A percentile compares a stretch with the other conserved stretches of the same genome.
phyloP scores from a whole-genome alignment of 2,888 invertebrate genomes.

The Hedychridium roseum region DNA sequence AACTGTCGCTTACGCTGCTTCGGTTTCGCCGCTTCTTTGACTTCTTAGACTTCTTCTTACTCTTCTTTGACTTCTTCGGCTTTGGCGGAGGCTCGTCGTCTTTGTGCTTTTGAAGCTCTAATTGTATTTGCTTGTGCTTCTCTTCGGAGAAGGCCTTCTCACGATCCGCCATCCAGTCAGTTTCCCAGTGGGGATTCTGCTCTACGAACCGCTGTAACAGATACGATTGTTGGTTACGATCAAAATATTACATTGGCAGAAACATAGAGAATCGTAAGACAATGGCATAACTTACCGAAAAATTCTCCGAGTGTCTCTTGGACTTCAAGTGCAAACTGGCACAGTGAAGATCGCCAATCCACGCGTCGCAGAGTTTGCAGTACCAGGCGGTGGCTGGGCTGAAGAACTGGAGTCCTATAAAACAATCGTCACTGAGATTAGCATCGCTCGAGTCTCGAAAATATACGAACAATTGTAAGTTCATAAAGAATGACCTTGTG shows the following conservation, averaged over 20 bases:
- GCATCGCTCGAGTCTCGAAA: slow-evolving; percentile 44
- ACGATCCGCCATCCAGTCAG: slow-evolving; percentile 84
- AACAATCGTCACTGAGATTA: slow-evolving; percentile 47
- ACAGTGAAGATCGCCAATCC: slow-evolving; percentile 90
- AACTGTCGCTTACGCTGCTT: slow-evolving; percentile 59
- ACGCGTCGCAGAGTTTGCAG: slow-evolving; percentile 85
- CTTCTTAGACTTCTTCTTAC: slow-evolving; percentile 67
- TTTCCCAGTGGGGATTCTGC: slow-evolving; percentile 88
- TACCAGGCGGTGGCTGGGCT: slow-evolving; percentile 89
- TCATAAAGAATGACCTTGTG: slow-evolving; percentile 62
- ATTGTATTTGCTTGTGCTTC: slow-evolving; percentile 60
- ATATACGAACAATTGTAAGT: slow-evolving; percentile 49
- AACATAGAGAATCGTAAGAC: too few species aligned
- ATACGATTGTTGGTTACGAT: not conserved
- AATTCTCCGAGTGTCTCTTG: slow-evolving; percentile 79
- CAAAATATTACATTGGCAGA: not conserved
- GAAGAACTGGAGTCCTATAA: slow-evolving; percentile 85
- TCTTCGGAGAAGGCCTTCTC: slow-evolving; percentile 70
- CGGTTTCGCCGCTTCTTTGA: slow-evolving; percentile 65
- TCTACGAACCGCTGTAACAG: slow-evolving; percentile 80
- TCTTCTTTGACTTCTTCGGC: slow-evolving; percentile 69
- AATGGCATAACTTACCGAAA: slow-evolving; percentile 81
- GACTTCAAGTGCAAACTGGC: slow-evolving; percentile 88
- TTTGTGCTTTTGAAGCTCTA: slow-evolving; percentile 67
- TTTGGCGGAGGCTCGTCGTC: slow-evolving; percentile 67